Conservation (phyloP, 2,888 invertebrate genomes). For the Epinotia ramella region DNA sequence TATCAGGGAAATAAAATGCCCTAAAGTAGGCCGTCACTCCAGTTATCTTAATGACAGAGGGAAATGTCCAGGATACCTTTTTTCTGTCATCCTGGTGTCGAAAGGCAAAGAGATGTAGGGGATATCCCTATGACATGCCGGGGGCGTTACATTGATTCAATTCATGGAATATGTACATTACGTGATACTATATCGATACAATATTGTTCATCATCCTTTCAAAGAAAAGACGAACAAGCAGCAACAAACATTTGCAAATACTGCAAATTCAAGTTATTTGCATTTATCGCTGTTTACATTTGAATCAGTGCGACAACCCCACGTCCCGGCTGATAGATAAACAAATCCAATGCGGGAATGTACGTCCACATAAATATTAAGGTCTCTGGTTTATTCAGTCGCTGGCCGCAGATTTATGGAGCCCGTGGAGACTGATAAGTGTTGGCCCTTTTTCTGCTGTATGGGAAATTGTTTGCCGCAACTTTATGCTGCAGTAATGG, state of each 20-base stretch:
- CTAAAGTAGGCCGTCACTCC: too few species aligned
- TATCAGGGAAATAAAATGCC: too few species aligned
- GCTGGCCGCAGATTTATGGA: conserved; percentile 39
- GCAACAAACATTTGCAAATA: background rate
- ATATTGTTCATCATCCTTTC: too few species aligned
- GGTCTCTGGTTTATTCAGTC: conserved; percentile 43
- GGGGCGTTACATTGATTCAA: too few species aligned
- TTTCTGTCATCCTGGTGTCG: too few species aligned
- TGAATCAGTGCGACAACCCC: background rate
- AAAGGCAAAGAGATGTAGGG: too few species aligned
- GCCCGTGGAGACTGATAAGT: conserved; percentile 33
- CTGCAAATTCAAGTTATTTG: background rate
- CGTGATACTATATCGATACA: too few species aligned
- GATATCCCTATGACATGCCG: too few species aligned
- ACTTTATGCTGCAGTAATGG: background rate
- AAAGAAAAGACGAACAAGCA: too few species aligned
- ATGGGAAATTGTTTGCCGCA: conserved; percentile 14
- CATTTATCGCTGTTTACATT: background rate
- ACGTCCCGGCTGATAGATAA: conserved; percentile 10
- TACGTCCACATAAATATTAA: conserved; percentile 44
- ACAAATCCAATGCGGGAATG: conserved; percentile 19
- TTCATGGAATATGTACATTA: too few species aligned
- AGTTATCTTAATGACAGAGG: too few species aligned
- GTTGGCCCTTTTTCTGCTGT: conserved; percentile 25
- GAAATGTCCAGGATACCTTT: too few species aligned